These are phyloP conservation scores for Cheirogaleus major DNA, from an alignment of 2,797 vertebrate species.

Conservation along the genomic window DNA sequence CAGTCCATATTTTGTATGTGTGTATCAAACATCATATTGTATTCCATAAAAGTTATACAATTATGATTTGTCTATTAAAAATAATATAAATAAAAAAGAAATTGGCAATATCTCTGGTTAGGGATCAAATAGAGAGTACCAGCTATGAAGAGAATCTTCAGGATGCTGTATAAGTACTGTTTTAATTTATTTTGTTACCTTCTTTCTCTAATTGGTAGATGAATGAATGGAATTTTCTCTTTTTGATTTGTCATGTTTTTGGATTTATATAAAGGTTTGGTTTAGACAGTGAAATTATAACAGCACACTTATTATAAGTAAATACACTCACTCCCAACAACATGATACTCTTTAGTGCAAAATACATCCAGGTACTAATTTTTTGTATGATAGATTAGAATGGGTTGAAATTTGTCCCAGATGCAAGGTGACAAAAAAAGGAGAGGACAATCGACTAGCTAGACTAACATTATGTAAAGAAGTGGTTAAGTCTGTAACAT, in stretches of 20 bases:
- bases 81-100: not conserved
- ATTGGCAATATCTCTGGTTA: not conserved
- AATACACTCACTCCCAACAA: not conserved
- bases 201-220: not conserved
- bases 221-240: not conserved
- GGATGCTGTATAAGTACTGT: not conserved
- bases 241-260: not conserved
- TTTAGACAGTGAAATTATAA: not conserved
- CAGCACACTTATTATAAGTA: not conserved
- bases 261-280: not conserved
- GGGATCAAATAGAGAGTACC: not conserved
- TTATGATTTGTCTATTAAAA: not conserved
- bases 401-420: not conserved
- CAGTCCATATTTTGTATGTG: not conserved
- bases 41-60: no score
- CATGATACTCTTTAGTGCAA: not conserved
- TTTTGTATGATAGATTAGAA: not conserved
- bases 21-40: no score
- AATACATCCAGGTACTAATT: not conserved
- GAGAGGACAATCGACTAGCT: not conserved
- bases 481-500: not conserved
- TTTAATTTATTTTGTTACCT: not conserved
- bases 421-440: not conserved
- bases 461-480: not conserved
- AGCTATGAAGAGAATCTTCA: not conserved